These are phyloP conservation scores for Pollenia amentaria DNA, from an alignment of 2,888 invertebrate genomes.

Conservation along the genomic window DNA sequence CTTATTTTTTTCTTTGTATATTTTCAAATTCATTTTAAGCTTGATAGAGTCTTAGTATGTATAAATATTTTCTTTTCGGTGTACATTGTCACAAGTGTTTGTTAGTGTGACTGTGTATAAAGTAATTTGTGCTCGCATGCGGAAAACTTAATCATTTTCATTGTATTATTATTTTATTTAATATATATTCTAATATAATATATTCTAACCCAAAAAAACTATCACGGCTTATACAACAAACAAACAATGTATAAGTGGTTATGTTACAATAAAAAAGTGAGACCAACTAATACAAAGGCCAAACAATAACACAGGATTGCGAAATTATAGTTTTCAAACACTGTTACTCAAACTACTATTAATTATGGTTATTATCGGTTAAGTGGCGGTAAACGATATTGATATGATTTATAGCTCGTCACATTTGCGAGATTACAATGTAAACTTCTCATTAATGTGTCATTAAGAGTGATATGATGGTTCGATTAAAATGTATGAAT, in stretches of 20 bases:
- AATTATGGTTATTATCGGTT: no score
- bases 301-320: no score
- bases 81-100: conserved; percentile 35
- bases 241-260: neutral
- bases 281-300: conserved; percentile 11
- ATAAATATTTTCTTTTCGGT: conserved; percentile 24
- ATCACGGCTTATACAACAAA: neutral
- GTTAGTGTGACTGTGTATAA: conserved; percentile 27
- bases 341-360: no score
- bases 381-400: no score
- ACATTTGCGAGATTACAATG: no score
- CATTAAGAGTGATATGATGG: no score
- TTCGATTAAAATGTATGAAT: no score
- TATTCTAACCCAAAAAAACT: conserved; percentile 55
- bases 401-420: no score
- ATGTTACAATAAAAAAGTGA: neutral
- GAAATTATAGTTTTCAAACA: no score
- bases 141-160: conserved; percentile 76
- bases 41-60: conserved; percentile 54
- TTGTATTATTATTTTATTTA: conserved; percentile 72
- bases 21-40: conserved; percentile 64
- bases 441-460: no score
- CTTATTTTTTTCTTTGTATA: conserved; percentile 22
- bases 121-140: conserved; percentile 74
- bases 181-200: no score